A percentile compares a stretch with the other conserved stretches of the same genome.
These are phyloP conservation scores for Craterocephalus amniculus DNA, from an alignment of 2,797 vertebrate genomes.

Conservation along the genomic window DNA sequence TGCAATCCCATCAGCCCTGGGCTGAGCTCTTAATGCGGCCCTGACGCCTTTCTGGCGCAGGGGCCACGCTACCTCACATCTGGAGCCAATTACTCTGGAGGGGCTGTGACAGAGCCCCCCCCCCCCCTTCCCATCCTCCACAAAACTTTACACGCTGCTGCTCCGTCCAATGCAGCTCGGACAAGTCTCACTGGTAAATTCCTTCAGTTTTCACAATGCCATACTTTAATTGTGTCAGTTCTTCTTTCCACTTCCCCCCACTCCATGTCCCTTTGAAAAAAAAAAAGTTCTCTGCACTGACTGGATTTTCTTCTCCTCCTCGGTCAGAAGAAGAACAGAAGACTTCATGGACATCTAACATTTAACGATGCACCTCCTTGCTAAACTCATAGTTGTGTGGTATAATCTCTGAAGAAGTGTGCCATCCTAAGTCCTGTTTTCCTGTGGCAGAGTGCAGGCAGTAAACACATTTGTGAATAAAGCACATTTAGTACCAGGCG, in stretches of 20 bases:
- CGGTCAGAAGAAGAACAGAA: conserved; percentile 6
- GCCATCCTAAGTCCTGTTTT: conserved; percentile 52
- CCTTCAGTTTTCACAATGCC: conserved; percentile 61
- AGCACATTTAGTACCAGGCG: conserved; percentile 71
- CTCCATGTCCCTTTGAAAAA: not conserved
- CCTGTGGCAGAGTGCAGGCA: conserved; percentile 51
- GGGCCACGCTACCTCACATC: conserved; percentile 87
- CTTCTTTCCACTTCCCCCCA: conserved; percentile 8
- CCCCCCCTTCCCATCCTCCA: conserved; percentile 71
- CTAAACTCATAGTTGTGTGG: not conserved
- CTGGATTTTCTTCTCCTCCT: not conserved
- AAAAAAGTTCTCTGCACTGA: conserved; percentile 9
- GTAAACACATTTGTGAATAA: conserved; percentile 75
- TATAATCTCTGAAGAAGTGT: conserved; percentile 9
- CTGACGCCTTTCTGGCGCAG: conserved; percentile 88
- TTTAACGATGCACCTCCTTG: not conserved
- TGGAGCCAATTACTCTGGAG: conserved; percentile 92
- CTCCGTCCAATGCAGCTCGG: conserved; percentile 58
- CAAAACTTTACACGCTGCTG: conserved; percentile 30
- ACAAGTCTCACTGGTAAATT: conserved; percentile 66
- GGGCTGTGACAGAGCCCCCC: conserved; percentile 89
- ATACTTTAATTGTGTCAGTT: conserved; percentile 29
- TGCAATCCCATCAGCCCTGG: conserved; percentile 69
- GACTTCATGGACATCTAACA: not conserved
- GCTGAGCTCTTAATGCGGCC: conserved; percentile 83